Conservation (phyloP, 2,797 vertebrate species). For the Remorina albescens region DNA sequence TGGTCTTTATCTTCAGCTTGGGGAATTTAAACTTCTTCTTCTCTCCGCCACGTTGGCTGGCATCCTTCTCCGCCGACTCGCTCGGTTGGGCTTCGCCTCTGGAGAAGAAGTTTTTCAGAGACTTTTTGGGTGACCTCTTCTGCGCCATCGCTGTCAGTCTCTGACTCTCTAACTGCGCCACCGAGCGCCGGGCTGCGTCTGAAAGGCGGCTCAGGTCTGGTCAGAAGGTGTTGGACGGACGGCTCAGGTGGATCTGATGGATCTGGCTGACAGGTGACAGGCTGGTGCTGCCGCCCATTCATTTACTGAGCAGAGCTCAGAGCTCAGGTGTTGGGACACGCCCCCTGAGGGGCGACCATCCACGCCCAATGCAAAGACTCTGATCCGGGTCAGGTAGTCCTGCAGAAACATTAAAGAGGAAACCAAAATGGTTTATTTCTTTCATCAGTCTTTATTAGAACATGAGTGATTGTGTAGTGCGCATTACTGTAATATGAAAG, state of each 20-base stretch:
- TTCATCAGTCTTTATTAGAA: no score
- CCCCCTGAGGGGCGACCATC: constrained; percentile 9
- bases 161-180: no score
- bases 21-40: constrained; percentile 66
- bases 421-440: no score
- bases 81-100: constrained; percentile 52
- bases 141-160: constrained; percentile 66
- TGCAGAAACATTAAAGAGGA: no score
- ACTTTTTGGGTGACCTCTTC: constrained; percentile 43
- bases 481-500: no score
- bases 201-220: no score
- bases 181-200: no score
- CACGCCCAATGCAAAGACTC: no score
- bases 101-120: constrained; percentile 71
- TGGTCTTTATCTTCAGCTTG: constrained; percentile 59
- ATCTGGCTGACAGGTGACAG: constrained; percentile 41
- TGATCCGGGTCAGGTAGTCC: no score
- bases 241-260: neutral
- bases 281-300: constrained; percentile 23
- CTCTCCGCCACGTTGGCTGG: constrained; percentile 8
- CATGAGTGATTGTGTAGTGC: no score
- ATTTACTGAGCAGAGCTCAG: constrained; percentile 5
- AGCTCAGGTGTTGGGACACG: constrained; percentile 68
- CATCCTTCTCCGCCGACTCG: constrained; percentile 23
- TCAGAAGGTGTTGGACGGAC: no score